phyloP scores from a whole-genome alignment of 2,888 invertebrate genomes.

The Rhabditophanes sp. region DNA sequence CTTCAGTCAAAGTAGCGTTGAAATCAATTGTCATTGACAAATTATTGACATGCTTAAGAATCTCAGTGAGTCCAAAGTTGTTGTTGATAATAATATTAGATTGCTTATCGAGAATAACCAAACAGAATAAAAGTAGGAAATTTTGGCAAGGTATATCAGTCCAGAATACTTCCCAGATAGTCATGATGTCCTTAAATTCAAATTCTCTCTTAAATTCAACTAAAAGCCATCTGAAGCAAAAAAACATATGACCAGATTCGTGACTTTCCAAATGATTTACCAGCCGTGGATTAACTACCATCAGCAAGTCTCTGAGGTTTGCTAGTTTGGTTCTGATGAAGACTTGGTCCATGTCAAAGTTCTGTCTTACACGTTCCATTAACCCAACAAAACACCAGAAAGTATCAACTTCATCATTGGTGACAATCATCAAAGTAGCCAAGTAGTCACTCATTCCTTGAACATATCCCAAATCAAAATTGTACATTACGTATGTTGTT shows the following conservation, averaged over 20 bases:
- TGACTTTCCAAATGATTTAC: slow-evolving; percentile 69
- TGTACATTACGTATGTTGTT: slow-evolving; percentile 96
- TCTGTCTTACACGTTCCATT: slow-evolving; percentile 77
- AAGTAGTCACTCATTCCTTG: slow-evolving; percentile 96
- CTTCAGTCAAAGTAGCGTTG: slow-evolving; percentile 62
- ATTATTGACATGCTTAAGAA: slow-evolving; percentile 90
- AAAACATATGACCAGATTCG: slow-evolving; percentile 89
- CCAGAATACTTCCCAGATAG: slow-evolving; percentile 58
- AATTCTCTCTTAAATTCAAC: slow-evolving; percentile 91
- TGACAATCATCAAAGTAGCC: slow-evolving; percentile 71
- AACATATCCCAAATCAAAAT: slow-evolving; percentile 73
- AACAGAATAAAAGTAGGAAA: slow-evolving; percentile 79
- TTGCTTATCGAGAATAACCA: slow-evolving; percentile 78
- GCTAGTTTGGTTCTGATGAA: slow-evolving; percentile 82
- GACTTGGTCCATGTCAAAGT: slow-evolving; percentile 90
- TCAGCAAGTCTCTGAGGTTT: slow-evolving; percentile 65
- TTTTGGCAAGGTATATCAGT: slow-evolving; percentile 80
- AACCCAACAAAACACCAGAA: slow-evolving; percentile 98
- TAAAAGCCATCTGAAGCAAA: slow-evolving; percentile 92
- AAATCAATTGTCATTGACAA: slow-evolving; percentile 70
- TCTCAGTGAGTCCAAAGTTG: slow-evolving; percentile 84
- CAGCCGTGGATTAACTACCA: slow-evolving; percentile 66
- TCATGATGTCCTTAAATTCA: slow-evolving; percentile 61
- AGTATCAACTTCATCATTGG: slow-evolving; percentile 81
- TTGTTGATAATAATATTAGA: slow-evolving; percentile 71